phyloP scores from a whole-genome alignment of 2,113 vertebrate genomes.

The Bos javanicus region DNA sequence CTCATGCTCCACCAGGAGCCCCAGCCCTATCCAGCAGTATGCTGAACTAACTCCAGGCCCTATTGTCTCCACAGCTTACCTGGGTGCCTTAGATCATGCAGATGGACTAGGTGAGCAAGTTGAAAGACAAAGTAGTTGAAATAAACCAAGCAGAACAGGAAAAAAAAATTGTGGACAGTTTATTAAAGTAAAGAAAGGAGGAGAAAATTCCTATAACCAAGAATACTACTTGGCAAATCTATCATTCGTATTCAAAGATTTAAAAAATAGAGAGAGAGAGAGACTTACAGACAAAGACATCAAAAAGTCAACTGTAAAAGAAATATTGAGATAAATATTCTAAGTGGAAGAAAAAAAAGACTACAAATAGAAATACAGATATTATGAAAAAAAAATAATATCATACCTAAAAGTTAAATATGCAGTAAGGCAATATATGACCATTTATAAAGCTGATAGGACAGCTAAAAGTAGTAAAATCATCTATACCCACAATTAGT shows the following conservation, averaged over 20 bases:
- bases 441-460: neutral
- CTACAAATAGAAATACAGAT: neutral
- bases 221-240: neutral
- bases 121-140: neutral
- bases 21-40: neutral
- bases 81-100: neutral
- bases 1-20: neutral
- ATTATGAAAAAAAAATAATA: neutral
- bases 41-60: neutral
- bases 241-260: neutral
- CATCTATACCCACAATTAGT: neutral
- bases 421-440: neutral
- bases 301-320: neutral
- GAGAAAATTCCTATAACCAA: neutral
- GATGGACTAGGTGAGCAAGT: neutral
- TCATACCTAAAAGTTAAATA: neutral
- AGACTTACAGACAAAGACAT: neutral
- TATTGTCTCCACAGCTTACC: neutral
- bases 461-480: neutral
- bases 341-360: neutral
- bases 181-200: neutral
- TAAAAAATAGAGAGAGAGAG: rapidly evolving
- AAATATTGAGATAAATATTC: neutral
- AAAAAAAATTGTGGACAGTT: neutral
- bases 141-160: neutral